A percentile compares a stretch with the other conserved stretches of the same genome.
Evolutionary conservation across 1,140 invertebrate species (phyloP).

Genomic region (Tetranychus urticae): DNA sequence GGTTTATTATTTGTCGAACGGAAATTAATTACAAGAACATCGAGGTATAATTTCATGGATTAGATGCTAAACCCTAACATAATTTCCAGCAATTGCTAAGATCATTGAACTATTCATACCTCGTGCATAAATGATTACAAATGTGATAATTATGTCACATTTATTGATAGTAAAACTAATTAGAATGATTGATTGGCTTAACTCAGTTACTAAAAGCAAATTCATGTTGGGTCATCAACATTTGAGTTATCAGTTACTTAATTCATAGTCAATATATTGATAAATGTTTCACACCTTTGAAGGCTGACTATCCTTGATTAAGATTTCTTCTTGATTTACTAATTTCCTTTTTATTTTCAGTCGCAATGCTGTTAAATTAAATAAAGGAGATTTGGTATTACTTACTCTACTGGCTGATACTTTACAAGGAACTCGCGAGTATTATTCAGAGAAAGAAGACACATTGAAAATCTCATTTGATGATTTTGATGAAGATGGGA

Average conservation of each 20-base stretch:
- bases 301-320: not conserved
- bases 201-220: no score
- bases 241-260: no score
- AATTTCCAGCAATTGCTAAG: no score
- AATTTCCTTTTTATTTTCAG: not conserved
- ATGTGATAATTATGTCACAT: no score
- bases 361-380: not conserved
- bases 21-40: not conserved
- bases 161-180: no score
- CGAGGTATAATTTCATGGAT: not conserved
- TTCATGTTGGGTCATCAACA: no score
- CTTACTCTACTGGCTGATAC: not conserved
- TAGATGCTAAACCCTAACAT: no score
- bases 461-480: not conserved
- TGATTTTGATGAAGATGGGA: not conserved
- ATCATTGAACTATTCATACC: no score
- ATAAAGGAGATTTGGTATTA: not conserved
- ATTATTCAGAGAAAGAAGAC: not conserved
- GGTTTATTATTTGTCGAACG: not conserved
- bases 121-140: no score
- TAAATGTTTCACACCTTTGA: not conserved
- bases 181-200: no score
- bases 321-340: not conserved
- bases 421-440: not conserved
- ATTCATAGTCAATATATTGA: no score